Conservation (phyloP, 2,888 invertebrate genomes). For the Netelia virgata region DNA sequence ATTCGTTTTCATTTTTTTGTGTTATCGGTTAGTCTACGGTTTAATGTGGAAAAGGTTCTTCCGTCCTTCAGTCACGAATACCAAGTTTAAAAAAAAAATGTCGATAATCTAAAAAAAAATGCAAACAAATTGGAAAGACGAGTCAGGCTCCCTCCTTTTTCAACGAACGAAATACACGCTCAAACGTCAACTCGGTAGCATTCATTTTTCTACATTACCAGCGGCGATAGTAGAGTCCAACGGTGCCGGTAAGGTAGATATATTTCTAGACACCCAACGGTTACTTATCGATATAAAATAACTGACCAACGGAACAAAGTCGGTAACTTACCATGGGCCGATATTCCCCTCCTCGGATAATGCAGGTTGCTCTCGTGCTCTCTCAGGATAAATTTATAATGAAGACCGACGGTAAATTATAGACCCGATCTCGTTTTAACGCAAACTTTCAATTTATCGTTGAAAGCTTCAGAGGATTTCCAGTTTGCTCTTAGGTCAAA, state of each 20-base stretch:
- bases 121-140: too few relatives aligned
- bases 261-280: neutral
- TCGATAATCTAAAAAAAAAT: too few relatives aligned
- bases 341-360: neutral
- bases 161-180: too few relatives aligned
- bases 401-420: neutral
- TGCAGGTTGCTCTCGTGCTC: neutral
- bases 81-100: too few relatives aligned
- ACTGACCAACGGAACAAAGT: neutral
- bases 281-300: slow-evolving; percentile 18
- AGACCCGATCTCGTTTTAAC: neutral
- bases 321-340: neutral
- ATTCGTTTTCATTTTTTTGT: too few relatives aligned
- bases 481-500: neutral
- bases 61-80: too few relatives aligned
- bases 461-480: neutral
- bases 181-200: too few relatives aligned
- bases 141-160: too few relatives aligned
- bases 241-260: neutral
- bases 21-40: too few relatives aligned
- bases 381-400: neutral
- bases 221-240: neutral
- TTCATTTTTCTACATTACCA: neutral
- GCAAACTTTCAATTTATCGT: slow-evolving; percentile 4
- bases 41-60: too few relatives aligned